Evolutionary conservation across 2,797 vertebrate species (phyloP), one percentile per base, ranked within the genome.

Genomic region (Masticophis lateralis): DNA sequence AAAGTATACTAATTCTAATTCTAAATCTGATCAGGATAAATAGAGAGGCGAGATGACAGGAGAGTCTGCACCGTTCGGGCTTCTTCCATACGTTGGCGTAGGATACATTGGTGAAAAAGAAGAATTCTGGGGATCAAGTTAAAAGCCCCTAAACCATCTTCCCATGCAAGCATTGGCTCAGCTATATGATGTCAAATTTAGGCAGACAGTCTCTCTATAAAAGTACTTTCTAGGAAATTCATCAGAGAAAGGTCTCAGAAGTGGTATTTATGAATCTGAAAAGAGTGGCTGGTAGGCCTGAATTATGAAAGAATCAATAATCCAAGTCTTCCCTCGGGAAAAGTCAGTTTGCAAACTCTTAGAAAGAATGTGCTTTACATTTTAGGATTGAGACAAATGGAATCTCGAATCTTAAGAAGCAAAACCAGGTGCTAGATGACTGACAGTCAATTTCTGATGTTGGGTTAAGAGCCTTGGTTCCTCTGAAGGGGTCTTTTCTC

Each of bases 381-480:
- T 4, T 43, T 56, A 22, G 86, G 37, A 1, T 14, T 2, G 56
- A 86, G 60, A 25, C 43, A 90, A 57, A 91, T 8, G 51, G 25
- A 25, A 74, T 28, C 87, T 69, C 4, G 53, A 10, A 53, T 87
- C 55, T 20, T 8, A 55, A 47, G 9, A 1, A 57, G 37, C 28
- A 28, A 83, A 37, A 86, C 2, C 43, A 43, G 20, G 10, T 22
- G 20, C 69, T 74, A 16, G 63, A 88, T 88, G 89, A n/a, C 4
- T 0, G 59, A 86, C 83, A 87, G 51, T 56, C 74, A 20, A 20
- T 51, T 53, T 90, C 1, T 11, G 57, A 55, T 91, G 90, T 94
- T 89, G 32, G 53, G 43, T 83, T 37, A 91, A 93, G 66, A 13
- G 37, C 69, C 53, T 92, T 88, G 91, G 63, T 20, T 91, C n/a